phyloP scores from a whole-genome alignment of 2,797 vertebrate genomes.

The Argya squamiceps region DNA sequence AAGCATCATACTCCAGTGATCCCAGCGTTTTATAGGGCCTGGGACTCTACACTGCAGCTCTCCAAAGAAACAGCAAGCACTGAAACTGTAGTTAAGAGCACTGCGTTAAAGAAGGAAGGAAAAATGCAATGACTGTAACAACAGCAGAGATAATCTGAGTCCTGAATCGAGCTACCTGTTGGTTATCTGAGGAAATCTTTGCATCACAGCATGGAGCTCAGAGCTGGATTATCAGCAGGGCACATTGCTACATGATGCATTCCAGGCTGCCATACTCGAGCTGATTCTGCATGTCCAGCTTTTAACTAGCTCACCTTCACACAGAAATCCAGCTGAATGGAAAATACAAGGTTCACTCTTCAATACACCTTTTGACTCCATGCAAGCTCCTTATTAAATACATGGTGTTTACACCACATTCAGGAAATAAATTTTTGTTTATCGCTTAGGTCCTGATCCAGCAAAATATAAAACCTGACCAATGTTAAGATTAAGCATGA shows the following conservation, averaged over 20 bases:
- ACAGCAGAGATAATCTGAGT: neutral
- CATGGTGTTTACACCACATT: neutral
- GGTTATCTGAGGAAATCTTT: neutral
- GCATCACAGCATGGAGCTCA: neutral
- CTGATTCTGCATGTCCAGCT: neutral
- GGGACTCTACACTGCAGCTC: neutral
- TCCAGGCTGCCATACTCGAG: neutral
- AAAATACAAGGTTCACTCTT: neutral
- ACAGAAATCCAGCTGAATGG: neutral
- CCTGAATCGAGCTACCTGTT: neutral
- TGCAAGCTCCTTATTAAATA: neutral
- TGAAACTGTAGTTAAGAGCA: neutral
- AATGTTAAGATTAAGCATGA: neutral
- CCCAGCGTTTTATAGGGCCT: neutral
- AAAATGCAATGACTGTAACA: neutral
- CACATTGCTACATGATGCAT: neutral
- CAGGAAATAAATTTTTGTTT: neutral
- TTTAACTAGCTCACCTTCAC: neutral
- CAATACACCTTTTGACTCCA: neutral
- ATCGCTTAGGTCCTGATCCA: neutral
- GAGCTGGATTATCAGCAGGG: neutral
- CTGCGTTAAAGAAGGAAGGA: neutral
- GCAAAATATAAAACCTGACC: neutral
- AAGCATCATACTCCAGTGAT: neutral
- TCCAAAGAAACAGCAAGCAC: neutral